A percentile compares a stretch with the other conserved stretches of the same genome.
Evolutionary conservation across 2,888 invertebrate genomes (phyloP).

Genomic region (Sinhomidia bicolor): DNA sequence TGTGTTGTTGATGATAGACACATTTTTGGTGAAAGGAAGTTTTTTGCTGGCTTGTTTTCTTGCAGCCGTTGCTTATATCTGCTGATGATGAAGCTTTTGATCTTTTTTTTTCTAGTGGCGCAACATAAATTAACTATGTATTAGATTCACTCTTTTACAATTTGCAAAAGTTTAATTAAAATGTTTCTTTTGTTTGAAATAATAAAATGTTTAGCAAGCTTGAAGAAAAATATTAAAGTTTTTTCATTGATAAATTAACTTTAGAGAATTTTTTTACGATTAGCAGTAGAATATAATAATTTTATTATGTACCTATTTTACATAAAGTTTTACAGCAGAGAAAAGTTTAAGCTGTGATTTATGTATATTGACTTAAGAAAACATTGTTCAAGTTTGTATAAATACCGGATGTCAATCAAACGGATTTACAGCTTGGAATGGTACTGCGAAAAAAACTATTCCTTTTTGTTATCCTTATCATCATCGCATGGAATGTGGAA

Average conservation of each 20-base stretch:
- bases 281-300: too few species aligned
- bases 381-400: neutral
- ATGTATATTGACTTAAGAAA: neutral
- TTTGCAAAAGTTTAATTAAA: constrained; percentile 14
- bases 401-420: neutral
- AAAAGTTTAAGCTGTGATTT: constrained; percentile 7
- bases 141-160: neutral
- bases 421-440: neutral
- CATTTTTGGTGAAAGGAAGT: neutral
- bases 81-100: neutral
- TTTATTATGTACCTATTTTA: neutral
- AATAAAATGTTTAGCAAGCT: constrained; percentile 17
- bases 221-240: too few species aligned
- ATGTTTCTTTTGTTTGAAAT: neutral
- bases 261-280: too few species aligned
- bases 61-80: neutral
- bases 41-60: neutral
- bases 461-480: constrained; percentile 3
- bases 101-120: neutral
- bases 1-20: neutral
- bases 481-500: neutral
- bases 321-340: neutral
- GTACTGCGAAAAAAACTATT: neutral
- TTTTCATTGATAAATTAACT: neutral
- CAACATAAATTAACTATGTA: constrained; percentile 20